Conservation (phyloP, 2,888 invertebrate genomes). For the Drosophila maculinotata region DNA sequence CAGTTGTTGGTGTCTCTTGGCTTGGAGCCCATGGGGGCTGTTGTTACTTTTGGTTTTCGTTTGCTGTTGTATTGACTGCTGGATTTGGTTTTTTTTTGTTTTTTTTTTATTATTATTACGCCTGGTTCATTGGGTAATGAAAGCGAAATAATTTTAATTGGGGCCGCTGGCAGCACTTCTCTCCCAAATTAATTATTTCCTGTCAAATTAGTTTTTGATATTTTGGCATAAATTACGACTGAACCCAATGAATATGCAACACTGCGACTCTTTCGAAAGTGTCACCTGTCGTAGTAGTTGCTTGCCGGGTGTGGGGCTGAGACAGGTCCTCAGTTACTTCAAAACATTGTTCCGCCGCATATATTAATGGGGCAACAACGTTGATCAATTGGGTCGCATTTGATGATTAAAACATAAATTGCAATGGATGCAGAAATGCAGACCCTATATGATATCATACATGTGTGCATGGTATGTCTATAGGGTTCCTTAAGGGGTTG, state of each 20-base stretch:
- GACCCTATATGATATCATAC: constrained; percentile 35
- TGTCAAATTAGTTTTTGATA: constrained; percentile 74
- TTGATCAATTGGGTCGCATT: constrained; percentile 76
- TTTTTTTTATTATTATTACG: constrained; percentile 63
- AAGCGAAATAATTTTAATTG: constrained; percentile 81
- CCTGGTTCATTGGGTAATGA: constrained; percentile 76
- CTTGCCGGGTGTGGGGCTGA: neutral
- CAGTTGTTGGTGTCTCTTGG: constrained; percentile 34
- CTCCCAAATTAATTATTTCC: constrained; percentile 78
- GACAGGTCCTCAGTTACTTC: constrained; percentile 34
- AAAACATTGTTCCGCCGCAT: constrained; percentile 74
- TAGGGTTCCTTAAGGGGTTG: constrained; percentile 50
- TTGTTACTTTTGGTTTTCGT: constrained; percentile 28
- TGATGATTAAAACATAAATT: constrained; percentile 80
- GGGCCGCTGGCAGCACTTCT: constrained; percentile 54
- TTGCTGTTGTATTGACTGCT: constrained; percentile 30
- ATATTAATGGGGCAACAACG: constrained; percentile 62
- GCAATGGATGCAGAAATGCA: constrained; percentile 54
- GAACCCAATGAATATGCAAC: constrained; percentile 50
- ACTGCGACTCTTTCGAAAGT: constrained; percentile 39
- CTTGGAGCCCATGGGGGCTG: constrained; percentile 13
- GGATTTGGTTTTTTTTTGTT: constrained; percentile 20
- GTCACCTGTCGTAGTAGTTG: constrained; percentile 65
- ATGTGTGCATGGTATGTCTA: constrained; percentile 3
- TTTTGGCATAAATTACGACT: constrained; percentile 65